Percentiles rank a stretch among this genome's conserved stretches.
Evolutionary conservation across 1,140 invertebrate species (phyloP).

Genomic region (Cryptotermes secundus): DNA sequence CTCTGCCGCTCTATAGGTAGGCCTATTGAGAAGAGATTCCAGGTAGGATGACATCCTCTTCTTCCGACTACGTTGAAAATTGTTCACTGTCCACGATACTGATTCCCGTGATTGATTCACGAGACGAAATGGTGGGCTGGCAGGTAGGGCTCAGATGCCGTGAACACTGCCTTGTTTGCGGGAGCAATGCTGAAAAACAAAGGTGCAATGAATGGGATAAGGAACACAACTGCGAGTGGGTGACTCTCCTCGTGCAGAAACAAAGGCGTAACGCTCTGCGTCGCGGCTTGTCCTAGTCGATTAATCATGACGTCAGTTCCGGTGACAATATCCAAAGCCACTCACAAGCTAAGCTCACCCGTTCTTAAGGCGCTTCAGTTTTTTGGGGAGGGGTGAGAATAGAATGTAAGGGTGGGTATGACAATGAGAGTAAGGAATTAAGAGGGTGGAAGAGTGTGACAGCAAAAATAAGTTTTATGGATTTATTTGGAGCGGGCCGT

Average conservation of each 20-base stretch:
- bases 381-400: background rate
- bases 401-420: background rate
- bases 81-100: no score
- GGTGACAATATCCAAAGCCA: constrained; percentile 15
- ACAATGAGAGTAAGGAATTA: constrained; percentile 13
- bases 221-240: background rate
- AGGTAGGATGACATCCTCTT: no score
- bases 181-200: background rate
- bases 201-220: background rate
- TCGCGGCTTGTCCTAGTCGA: background rate
- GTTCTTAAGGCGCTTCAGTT: background rate
- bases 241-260: background rate
- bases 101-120: no score
- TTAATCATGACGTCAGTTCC: constrained; percentile 19
- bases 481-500: background rate
- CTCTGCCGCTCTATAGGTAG: no score
- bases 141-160: no score
- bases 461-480: constrained; percentile 18
- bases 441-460: constrained; percentile 17
- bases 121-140: no score
- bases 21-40: no score
- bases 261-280: background rate
- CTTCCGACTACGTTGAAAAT: no score
- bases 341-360: constrained; percentile 2
- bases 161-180: no score